Conservation (phyloP, 1,140 invertebrate species). For the Drosophila pachea region DNA sequence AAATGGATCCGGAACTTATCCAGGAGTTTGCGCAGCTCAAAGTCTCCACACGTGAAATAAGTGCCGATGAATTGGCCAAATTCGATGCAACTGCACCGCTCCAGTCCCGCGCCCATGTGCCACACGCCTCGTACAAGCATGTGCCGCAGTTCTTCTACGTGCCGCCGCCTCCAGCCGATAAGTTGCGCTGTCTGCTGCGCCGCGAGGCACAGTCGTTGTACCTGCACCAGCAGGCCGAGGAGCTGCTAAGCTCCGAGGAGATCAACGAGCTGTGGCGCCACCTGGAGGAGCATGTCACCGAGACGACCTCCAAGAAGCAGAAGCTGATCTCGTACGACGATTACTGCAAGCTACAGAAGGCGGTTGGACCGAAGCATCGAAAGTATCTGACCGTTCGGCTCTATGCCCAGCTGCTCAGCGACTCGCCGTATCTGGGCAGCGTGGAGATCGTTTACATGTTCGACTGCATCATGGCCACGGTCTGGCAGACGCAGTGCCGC, state of each 20-base stretch:
- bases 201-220: constrained; percentile 93
- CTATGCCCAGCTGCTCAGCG: constrained; percentile 91
- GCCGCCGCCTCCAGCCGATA: constrained; percentile 86
- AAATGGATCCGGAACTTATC: constrained; percentile 49
- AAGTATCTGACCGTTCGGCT: constrained; percentile 91
- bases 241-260: constrained; percentile 92
- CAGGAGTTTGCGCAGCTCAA: constrained; percentile 36
- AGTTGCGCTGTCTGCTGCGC: constrained; percentile 88
- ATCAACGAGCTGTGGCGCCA: constrained; percentile 91
- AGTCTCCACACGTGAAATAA: constrained; percentile 28
- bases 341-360: constrained; percentile 86
- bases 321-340: constrained; percentile 92
- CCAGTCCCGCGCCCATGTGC: constrained; percentile 4
- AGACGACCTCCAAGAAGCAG: constrained; percentile 85
- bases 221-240: constrained; percentile 89
- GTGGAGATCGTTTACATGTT: constrained; percentile 92
- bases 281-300: constrained; percentile 89
- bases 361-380: constrained; percentile 85
- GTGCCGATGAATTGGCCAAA: constrained; percentile 23
- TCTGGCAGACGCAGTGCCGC: constrained; percentile 95
- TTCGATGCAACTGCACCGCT: constrained; percentile 41
- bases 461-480: constrained; percentile 96
- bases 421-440: constrained; percentile 86
- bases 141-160: constrained; percentile 91
- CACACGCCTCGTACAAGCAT: constrained; percentile 67